These are phyloP conservation scores for Melanotaenia nigrans DNA, from an alignment of 2,797 vertebrate genomes.

Conservation along the genomic window DNA sequence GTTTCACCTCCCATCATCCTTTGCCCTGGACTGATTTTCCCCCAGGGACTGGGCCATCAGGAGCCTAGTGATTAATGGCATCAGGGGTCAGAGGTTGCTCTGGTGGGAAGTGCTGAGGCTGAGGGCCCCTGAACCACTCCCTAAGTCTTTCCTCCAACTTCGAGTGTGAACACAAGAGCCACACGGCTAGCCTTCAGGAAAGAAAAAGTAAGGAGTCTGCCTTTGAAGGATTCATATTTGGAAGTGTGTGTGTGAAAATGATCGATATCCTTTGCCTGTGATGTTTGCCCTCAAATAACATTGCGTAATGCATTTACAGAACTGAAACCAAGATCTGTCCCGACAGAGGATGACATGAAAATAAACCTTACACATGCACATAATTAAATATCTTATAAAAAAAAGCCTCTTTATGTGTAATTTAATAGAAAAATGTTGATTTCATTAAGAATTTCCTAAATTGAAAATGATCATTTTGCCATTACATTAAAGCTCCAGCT, in stretches of 20 bases:
- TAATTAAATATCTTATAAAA: conserved; percentile 8
- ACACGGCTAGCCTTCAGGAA: conserved; percentile 48
- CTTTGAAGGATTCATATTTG: conserved; percentile 6
- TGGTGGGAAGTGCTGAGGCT: conserved; percentile 90
- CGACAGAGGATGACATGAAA: neutral
- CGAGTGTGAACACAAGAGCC: conserved; percentile 53
- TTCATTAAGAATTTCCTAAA: neutral
- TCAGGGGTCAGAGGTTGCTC: conserved; percentile 87
- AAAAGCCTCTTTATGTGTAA: conserved; percentile 3
- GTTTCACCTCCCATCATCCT: conserved; percentile 85
- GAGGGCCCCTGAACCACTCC: conserved; percentile 76
- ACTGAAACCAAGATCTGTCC: neutral
- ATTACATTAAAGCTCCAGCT: conserved; percentile 12
- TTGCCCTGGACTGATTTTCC: conserved; percentile 83
- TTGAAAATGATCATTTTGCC: neutral
- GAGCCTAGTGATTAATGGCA: conserved; percentile 95
- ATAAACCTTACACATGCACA: neutral
- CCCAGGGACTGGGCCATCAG: conserved; percentile 95
- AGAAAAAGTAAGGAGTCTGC: conserved; percentile 11
- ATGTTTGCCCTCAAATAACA: conserved; percentile 6
- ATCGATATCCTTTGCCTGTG: conserved; percentile 10
- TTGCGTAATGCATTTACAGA: conserved; percentile 1
- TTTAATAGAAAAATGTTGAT: conserved; percentile 8
- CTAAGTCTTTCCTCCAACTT: conserved; percentile 83
- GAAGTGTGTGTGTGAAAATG: conserved; percentile 5